These are phyloP conservation scores for Euzetes globulus DNA, from an alignment of 2,888 invertebrate species.

Conservation along the genomic window DNA sequence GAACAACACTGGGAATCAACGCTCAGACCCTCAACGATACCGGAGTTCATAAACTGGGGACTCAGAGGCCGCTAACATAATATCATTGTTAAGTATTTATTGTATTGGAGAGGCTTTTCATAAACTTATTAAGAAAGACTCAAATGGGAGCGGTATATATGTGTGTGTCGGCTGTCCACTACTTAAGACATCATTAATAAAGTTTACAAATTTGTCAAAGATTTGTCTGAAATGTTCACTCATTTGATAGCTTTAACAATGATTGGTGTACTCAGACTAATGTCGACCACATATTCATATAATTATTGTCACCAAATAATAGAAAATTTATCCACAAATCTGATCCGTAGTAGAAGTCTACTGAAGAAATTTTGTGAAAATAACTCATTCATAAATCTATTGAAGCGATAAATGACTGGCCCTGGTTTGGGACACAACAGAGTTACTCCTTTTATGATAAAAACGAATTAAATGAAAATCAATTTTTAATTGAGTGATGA, in stretches of 20 bases:
- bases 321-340: not conserved
- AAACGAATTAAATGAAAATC: not conserved
- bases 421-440: no score
- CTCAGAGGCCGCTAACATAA: constrained; percentile 26
- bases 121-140: constrained; percentile 15
- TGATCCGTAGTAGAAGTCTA: not conserved
- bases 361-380: not conserved
- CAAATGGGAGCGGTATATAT: constrained; percentile 7
- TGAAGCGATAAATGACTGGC: no score
- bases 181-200: constrained; percentile 20
- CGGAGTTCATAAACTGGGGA: not conserved
- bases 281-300: not conserved
- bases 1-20: not conserved
- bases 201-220: constrained; percentile 1
- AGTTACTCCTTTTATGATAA: no score
- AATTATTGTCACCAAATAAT: not conserved
- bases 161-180: not conserved
- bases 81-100: constrained; percentile 14
- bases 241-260: constrained; percentile 4
- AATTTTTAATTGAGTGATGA: not conserved
- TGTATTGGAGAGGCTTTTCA: constrained; percentile 16
- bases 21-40: constrained; percentile 19
- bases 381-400: not conserved
- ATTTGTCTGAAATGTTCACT: not conserved
- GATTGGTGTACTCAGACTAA: not conserved